Percentiles rank a stretch among this genome's conserved stretches.
Conservation (phyloP, 2,113 vertebrate species). For the Chloebia gouldiae region DNA sequence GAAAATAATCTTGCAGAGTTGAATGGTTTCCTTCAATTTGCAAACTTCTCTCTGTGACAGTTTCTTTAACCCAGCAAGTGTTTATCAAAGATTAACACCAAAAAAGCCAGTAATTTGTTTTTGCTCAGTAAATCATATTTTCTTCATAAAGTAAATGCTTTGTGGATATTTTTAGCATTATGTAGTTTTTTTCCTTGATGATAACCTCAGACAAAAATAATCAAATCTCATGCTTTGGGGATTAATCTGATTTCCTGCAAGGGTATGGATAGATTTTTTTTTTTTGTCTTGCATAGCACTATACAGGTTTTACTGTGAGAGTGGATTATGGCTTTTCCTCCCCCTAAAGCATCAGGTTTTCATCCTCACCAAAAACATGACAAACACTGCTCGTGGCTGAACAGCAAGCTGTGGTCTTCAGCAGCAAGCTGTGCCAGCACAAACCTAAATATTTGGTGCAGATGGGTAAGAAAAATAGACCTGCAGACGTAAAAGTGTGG, state of each 20-base stretch:
- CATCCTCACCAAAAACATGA: neutral
- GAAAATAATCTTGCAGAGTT: neutral
- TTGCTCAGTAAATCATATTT: conserved; percentile 54
- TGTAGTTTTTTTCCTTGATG: conserved; percentile 56
- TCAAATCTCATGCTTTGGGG: conserved; percentile 69
- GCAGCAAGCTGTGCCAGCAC: neutral
- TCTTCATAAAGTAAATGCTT: conserved; percentile 52
- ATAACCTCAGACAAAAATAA: conserved; percentile 69
- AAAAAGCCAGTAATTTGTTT: conserved; percentile 51
- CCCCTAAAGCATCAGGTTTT: neutral
- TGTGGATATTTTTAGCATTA: conserved; percentile 51
- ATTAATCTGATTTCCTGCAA: conserved; percentile 70
- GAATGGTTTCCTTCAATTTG: conserved; percentile 39
- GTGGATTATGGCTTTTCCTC: conserved; percentile 23
- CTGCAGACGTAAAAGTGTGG: neutral
- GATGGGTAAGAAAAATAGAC: neutral
- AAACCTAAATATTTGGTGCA: neutral
- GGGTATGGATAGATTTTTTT: conserved; percentile 14
- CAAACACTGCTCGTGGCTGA: neutral
- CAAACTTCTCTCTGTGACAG: conserved; percentile 13
- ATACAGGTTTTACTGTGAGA: conserved; percentile 32
- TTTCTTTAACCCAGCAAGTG: conserved; percentile 25
- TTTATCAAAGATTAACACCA: conserved; percentile 53
- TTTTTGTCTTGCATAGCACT: neutral
- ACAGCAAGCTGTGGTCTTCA: neutral